phyloP scores from a whole-genome alignment of 1,140 invertebrate species.

The Venturia canescens region DNA sequence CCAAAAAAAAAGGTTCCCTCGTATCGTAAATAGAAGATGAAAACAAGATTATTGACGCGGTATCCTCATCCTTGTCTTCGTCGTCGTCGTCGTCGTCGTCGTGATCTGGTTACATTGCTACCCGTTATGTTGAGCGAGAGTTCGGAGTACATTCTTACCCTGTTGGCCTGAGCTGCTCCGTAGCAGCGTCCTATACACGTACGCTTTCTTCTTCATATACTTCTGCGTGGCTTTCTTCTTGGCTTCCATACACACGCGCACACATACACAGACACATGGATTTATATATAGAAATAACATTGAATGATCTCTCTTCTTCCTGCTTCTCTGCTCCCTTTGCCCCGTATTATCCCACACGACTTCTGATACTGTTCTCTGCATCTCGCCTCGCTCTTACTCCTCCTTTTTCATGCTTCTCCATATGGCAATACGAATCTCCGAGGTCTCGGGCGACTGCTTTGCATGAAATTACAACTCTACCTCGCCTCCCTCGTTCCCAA shows the following conservation, averaged over 20 bases:
- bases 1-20: too few species aligned
- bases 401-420: neutral
- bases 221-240: constrained; percentile 15
- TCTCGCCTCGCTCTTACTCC: neutral
- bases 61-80: too few species aligned
- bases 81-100: constrained; percentile 56
- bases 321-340: constrained; percentile 33
- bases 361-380: neutral
- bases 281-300: too few species aligned
- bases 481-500: constrained; percentile 48
- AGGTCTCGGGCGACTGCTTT: constrained; percentile 51
- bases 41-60: too few species aligned
- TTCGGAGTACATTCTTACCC: constrained; percentile 64
- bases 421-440: constrained; percentile 43
- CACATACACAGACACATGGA: too few species aligned
- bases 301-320: constrained; percentile 38
- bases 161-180: constrained; percentile 13
- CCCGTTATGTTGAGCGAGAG: constrained; percentile 67
- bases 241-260: too few species aligned
- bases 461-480: constrained; percentile 63
- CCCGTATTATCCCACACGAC: neutral
- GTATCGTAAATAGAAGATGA: too few species aligned
- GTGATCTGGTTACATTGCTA: constrained; percentile 72
- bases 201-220: constrained; percentile 9
- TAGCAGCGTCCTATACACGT: too few species aligned